phyloP scores from a whole-genome alignment of 1,140 invertebrate species.

The Triops cancriformis region DNA sequence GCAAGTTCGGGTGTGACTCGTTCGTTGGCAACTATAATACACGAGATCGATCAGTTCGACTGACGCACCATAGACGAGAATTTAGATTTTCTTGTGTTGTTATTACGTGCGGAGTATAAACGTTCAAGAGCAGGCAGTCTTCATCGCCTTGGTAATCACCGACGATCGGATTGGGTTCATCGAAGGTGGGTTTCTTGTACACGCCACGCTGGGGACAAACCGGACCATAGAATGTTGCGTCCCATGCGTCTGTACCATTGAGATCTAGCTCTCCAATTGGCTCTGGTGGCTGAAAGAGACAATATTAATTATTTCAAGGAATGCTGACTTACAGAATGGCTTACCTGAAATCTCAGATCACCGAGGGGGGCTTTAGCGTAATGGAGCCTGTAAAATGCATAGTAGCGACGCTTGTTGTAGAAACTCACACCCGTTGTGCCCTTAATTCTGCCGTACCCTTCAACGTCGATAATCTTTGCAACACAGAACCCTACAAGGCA shows the following conservation, averaged over 20 bases:
- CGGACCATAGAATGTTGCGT: slow-evolving; percentile 19
- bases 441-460: background rate
- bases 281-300: slow-evolving; percentile 6
- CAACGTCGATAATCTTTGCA: background rate
- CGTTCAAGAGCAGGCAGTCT: slow-evolving; percentile 40
- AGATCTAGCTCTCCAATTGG: background rate
- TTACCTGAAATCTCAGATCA: background rate
- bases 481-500: background rate
- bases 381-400: background rate
- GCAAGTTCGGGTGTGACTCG: slow-evolving; percentile 30
- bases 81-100: background rate
- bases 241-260: slow-evolving; percentile 43
- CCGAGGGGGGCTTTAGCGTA: background rate
- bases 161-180: background rate
- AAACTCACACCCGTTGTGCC: background rate
- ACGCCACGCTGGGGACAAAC: slow-evolving; percentile 15
- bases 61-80: background rate
- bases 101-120: slow-evolving; percentile 37
- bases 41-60: background rate
- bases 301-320: background rate
- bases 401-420: background rate
- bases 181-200: background rate
- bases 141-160: slow-evolving; percentile 31
- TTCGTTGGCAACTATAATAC: background rate
- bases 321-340: background rate